Evolutionary conservation across 1,140 invertebrate genomes (phyloP).

Genomic region (Megalonaias nervosa): DNA sequence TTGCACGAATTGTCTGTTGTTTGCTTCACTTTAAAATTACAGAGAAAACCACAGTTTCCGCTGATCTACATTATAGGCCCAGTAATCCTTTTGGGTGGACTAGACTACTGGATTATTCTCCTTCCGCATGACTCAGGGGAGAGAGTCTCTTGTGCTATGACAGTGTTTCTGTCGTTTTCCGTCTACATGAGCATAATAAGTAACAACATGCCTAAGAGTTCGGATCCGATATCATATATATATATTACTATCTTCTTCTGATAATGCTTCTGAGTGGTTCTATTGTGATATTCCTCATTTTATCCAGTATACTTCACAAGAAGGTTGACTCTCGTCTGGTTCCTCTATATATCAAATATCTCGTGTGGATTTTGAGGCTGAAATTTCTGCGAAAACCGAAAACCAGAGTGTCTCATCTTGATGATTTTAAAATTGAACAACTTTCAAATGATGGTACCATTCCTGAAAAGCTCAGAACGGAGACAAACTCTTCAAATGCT

Average conservation of each 20-base stretch:
- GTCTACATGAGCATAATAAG: slow-evolving; percentile 76
- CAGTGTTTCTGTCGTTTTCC: slow-evolving; percentile 75
- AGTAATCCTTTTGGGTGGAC: slow-evolving; percentile 74
- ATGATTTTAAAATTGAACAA: no score
- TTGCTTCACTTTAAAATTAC: not conserved
- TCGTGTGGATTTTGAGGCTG: no score
- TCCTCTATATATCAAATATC: no score
- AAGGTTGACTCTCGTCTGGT: no score
- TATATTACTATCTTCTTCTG: slow-evolving; percentile 38
- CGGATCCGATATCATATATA: slow-evolving; percentile 68
- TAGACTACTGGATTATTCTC: slow-evolving; percentile 75
- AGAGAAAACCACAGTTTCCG: slow-evolving; percentile 58
- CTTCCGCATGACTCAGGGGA: slow-evolving; percentile 75
- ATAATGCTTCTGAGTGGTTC: not conserved
- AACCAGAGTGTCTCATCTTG: no score
- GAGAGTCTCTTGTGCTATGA: slow-evolving; percentile 75
- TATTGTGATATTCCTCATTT: no score
- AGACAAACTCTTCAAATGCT: no score
- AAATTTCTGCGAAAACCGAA: no score
- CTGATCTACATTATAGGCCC: slow-evolving; percentile 75
- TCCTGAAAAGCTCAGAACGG: no score
- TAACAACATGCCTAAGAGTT: slow-evolving; percentile 76
- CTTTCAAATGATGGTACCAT: no score
- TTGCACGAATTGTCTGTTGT: not conserved
- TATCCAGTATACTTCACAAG: no score